Conservation (phyloP, 2,113 vertebrate genomes). For the Cephalophus harveyi region DNA sequence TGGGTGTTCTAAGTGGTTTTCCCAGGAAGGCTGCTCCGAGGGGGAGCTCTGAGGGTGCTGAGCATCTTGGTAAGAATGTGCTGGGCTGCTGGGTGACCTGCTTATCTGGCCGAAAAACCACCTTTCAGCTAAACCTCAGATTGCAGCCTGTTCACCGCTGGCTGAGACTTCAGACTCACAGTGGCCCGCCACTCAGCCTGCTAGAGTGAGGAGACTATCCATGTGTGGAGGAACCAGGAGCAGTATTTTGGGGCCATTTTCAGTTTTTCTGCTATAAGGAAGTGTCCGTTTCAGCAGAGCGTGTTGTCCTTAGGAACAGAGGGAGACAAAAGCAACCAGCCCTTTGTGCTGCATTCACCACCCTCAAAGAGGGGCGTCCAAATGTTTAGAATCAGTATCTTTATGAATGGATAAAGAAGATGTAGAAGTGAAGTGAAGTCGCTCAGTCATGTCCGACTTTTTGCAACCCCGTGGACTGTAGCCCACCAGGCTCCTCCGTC, state of each 20-base stretch:
- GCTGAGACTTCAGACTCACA: neutral
- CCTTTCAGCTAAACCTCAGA: neutral
- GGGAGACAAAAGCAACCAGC: neutral
- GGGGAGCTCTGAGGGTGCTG: neutral
- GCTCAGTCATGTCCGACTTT: no score
- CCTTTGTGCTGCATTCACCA: neutral
- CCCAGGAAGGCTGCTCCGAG: neutral
- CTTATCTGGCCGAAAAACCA: neutral
- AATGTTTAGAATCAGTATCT: neutral
- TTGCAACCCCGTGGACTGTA: no score
- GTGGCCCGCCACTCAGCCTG: neutral
- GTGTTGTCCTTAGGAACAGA: neutral
- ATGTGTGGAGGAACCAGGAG: rapidly evolving
- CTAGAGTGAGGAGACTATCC: neutral
- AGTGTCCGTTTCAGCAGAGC: neutral
- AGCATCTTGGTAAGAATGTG: neutral
- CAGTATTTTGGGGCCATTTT: neutral
- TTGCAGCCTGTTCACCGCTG: no score
- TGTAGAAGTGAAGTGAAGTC: no score
- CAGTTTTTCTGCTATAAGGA: neutral
- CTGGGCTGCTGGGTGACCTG: neutral
- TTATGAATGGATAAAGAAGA: neutral
- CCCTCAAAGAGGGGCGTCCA: neutral
- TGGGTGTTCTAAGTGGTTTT: neutral
- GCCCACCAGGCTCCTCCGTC: no score